A percentile compares a stretch with the other conserved stretches of the same genome.
Conservation (phyloP, 2,113 vertebrate genomes). For the Octodon degus region DNA sequence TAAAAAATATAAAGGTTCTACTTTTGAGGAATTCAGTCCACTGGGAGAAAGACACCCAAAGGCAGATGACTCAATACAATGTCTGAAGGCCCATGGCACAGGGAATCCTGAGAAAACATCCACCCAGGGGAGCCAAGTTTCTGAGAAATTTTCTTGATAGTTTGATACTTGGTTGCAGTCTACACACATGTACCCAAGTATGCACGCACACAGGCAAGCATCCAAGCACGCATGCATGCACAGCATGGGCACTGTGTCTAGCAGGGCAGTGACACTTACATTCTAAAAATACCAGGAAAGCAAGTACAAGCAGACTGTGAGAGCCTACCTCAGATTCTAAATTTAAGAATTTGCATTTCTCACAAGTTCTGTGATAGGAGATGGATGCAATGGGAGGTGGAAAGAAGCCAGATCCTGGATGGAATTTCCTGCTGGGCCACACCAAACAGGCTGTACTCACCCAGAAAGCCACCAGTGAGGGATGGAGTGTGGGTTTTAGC, state of each 20-base stretch:
- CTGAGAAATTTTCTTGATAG: neutral
- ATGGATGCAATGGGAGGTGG: neutral
- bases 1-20: neutral
- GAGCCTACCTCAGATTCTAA: neutral
- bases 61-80: neutral
- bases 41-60: neutral
- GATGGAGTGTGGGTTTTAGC: neutral
- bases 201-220: no score
- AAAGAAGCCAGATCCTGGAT: neutral
- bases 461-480: neutral
- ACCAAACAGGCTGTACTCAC: neutral
- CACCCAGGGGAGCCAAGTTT: neutral
- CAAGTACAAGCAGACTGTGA: neutral
- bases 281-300: neutral
- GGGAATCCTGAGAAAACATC: neutral
- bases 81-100: neutral
- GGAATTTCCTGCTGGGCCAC: neutral
- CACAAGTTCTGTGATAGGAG: neutral
- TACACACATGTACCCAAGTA: neutral
- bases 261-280: neutral
- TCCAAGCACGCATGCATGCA: neutral
- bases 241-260: accelerated
- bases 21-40: neutral
- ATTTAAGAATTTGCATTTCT: neutral
- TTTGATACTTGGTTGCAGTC: neutral